Evolutionary conservation across 2,113 vertebrate species (phyloP).

Genomic region (Monopterus albus): DNA sequence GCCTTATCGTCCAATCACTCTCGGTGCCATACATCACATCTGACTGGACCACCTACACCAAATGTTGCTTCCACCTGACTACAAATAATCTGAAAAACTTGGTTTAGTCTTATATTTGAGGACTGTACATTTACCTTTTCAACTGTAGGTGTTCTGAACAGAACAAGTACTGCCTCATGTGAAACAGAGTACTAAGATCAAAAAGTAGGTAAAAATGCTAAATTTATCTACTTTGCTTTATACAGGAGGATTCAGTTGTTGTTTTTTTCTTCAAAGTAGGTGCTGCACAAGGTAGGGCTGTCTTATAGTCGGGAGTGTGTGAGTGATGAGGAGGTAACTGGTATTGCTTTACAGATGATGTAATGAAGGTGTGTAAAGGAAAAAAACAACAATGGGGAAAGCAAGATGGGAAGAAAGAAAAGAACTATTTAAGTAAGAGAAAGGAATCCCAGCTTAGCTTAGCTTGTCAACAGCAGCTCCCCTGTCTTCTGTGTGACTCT

Average conservation of each 20-base stretch:
- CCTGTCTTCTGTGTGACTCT: constrained; percentile 40
- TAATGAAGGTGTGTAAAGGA: neutral
- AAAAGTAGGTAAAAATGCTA: constrained; percentile 1
- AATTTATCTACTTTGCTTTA: neutral
- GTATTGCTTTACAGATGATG: neutral
- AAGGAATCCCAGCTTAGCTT: constrained; percentile 25
- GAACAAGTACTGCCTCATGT: no score
- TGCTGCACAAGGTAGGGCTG: neutral
- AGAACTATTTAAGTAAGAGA: neutral
- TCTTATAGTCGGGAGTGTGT: neutral
- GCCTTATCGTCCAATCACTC: no score
- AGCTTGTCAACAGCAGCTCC: constrained; percentile 52
- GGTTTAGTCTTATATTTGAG: no score
- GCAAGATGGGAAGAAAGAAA: neutral
- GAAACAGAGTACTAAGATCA: no score
- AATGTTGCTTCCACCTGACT: no score
- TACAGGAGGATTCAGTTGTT: neutral
- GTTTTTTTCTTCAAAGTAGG: neutral
- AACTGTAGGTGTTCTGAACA: no score
- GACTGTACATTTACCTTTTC: no score
- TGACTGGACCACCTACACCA: no score
- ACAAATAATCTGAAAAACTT: no score
- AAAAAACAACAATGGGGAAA: neutral
- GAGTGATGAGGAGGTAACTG: neutral
- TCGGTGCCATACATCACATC: no score